Percentiles rank a stretch among this genome's conserved stretches.
phyloP scores from a whole-genome alignment of 2,113 vertebrate species.

The Otis tarda region DNA sequence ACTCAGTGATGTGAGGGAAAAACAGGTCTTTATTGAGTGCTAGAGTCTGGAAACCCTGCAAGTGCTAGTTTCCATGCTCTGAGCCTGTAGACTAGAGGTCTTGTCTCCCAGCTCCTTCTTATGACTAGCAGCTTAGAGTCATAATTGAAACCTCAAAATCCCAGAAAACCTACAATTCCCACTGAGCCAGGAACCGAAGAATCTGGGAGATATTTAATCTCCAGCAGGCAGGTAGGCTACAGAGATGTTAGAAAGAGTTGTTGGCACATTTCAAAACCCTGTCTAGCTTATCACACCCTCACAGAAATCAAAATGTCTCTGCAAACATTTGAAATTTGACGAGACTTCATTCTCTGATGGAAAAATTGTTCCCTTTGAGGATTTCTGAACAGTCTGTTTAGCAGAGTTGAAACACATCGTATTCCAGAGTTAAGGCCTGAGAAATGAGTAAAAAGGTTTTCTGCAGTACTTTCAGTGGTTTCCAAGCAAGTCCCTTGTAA shows the following conservation, averaged over 20 bases:
- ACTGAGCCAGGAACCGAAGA: background rate
- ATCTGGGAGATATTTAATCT: background rate
- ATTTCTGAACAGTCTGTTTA: background rate
- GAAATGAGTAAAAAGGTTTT: background rate
- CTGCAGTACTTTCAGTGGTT: background rate
- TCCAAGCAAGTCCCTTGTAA: background rate
- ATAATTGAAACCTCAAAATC: background rate
- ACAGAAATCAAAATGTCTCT: background rate
- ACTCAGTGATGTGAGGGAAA: background rate
- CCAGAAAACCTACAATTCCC: background rate
- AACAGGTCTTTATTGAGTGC: background rate
- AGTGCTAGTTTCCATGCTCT: background rate
- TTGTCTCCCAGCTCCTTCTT: background rate
- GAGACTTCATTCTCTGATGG: background rate
- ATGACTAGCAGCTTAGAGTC: background rate
- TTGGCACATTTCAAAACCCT: background rate
- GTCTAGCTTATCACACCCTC: background rate
- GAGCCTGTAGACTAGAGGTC: background rate
- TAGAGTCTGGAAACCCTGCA: background rate
- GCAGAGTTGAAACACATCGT: background rate
- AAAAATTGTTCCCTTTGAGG: slow-evolving; percentile 17
- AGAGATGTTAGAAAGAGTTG: background rate
- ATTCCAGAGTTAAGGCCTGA: background rate
- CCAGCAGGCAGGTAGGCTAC: background rate
- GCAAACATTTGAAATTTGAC: background rate